A percentile compares a stretch with the other conserved stretches of the same genome.
Conservation (phyloP, 2,113 vertebrate species). For the Progne subis region DNA sequence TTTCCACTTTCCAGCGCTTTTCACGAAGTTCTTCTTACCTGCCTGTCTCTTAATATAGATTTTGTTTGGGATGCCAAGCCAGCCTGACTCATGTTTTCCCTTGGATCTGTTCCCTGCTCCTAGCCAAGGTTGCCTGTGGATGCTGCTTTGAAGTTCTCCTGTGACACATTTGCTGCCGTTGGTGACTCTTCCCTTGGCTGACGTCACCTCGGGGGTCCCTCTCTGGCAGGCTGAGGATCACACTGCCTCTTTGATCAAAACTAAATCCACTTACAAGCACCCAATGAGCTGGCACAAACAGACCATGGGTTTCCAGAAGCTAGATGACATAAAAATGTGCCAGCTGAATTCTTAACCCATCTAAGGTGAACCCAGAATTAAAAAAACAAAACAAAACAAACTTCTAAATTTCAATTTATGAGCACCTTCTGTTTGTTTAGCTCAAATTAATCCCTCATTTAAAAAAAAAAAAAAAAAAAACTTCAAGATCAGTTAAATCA, state of each 20-base stretch:
- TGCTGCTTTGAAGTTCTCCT: constrained; percentile 35
- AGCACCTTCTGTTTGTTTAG: neutral
- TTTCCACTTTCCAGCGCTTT: neutral
- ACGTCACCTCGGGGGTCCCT: neutral
- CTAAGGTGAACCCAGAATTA: neutral
- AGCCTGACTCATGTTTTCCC: constrained; percentile 58
- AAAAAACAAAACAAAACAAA: neutral
- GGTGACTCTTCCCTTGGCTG: neutral
- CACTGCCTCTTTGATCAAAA: constrained; percentile 15
- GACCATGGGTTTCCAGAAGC: neutral
- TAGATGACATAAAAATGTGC: neutral
- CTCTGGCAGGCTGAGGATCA: neutral
- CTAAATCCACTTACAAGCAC: neutral
- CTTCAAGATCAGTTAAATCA: neutral
- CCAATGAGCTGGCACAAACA: neutral
- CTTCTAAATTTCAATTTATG: neutral
- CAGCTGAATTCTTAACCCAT: neutral
- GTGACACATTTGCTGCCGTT: neutral
- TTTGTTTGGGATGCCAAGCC: constrained; percentile 27
- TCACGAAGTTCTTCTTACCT: constrained; percentile 16
- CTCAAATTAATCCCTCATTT: neutral
- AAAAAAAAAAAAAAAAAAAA: neutral
- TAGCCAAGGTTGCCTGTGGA: neutral
- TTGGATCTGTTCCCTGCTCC: constrained; percentile 12
- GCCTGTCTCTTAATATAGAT: constrained; percentile 14